Percentiles rank a stretch among this genome's conserved stretches.
Evolutionary conservation across 2,888 invertebrate species (phyloP).

Genomic region (Hemicrepidius hirtus): DNA sequence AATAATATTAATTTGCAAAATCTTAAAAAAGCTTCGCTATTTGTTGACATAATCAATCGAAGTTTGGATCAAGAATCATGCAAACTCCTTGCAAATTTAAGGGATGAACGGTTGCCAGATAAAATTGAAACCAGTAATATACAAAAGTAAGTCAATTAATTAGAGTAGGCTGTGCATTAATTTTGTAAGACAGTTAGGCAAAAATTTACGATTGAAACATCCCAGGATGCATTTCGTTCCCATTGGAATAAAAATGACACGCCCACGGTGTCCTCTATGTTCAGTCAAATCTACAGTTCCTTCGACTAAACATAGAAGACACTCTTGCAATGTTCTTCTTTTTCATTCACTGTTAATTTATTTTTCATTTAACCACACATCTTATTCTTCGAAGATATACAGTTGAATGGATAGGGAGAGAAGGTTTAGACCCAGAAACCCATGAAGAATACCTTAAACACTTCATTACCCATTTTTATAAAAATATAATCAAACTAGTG

Average conservation of each 20-base stretch:
- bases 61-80: conserved; percentile 96
- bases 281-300: too few relatives aligned
- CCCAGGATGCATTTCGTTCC: too few relatives aligned
- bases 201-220: too few relatives aligned
- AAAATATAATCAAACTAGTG: conserved; percentile 92
- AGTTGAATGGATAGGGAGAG: conserved; percentile 97
- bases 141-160: conserved; percentile 85
- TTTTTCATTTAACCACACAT: too few relatives aligned
- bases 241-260: too few relatives aligned
- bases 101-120: conserved; percentile 92
- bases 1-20: conserved; percentile 98
- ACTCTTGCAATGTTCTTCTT: too few relatives aligned
- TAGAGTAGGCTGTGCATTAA: too few relatives aligned
- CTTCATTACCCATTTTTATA: conserved; percentile 95
- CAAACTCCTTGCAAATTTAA: conserved; percentile 88
- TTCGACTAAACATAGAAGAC: too few relatives aligned
- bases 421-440: conserved; percentile 93
- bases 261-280: too few relatives aligned
- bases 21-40: conserved; percentile 93
- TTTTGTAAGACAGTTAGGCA: too few relatives aligned
- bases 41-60: conserved; percentile 94
- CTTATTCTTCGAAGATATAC: conserved; percentile 79
- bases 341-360: too few relatives aligned
- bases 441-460: conserved; percentile 95
- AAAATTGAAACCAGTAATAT: conserved; percentile 93